Evolutionary conservation across 2,113 vertebrate species (phyloP), one percentile per base, ranked within the genome.

Genomic region (Dunckerocampus dactyliophorus): DNA sequence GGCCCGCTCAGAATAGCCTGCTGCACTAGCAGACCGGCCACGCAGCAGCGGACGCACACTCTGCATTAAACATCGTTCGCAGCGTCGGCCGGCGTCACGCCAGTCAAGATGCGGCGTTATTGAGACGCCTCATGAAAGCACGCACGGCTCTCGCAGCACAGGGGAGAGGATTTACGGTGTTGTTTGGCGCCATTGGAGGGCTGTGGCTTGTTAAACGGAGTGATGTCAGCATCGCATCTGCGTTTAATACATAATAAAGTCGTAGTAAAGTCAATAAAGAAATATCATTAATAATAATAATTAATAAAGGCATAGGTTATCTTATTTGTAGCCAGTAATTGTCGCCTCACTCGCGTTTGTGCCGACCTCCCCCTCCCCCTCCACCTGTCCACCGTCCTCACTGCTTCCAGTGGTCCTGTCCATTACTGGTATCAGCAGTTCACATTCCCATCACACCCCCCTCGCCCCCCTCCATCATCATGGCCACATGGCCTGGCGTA

Each of bases 1-100:
- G 77, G 76, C 71, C 76, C 82, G 75, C 83, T 78, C 20, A 88
- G 79, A 88, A 81, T 88, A 84, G 77, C 80, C 42, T 65, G 69
- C 81, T 81, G 75, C 70, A 76, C 75, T 83, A 77, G 80, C 79
- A 81, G 72, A 75, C 63, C 68, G 63, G 74, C 76, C 70, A 72
- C 71, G 71, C 37, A 21, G 31, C 53, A 39, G 34, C 39, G 39
- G 45, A 22, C 15, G 8, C 47, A 50, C 55, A 31, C 57, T 1
- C 37, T 19, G 13, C 19, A 8, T 37, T 55, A 20, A 39, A 37
- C 34, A 8, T 39, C 14, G 19, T 56, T 21, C 1, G 54, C 11
- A 56, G 34, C 37, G 12, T 1, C 19, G 39, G 54, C 37, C 12
- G 34, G 12, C 15, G 49, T 24, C 49, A 19, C 20, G 7, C 14